Evolutionary conservation across 2,113 vertebrate genomes (phyloP).

Genomic region (Gallinago media): DNA sequence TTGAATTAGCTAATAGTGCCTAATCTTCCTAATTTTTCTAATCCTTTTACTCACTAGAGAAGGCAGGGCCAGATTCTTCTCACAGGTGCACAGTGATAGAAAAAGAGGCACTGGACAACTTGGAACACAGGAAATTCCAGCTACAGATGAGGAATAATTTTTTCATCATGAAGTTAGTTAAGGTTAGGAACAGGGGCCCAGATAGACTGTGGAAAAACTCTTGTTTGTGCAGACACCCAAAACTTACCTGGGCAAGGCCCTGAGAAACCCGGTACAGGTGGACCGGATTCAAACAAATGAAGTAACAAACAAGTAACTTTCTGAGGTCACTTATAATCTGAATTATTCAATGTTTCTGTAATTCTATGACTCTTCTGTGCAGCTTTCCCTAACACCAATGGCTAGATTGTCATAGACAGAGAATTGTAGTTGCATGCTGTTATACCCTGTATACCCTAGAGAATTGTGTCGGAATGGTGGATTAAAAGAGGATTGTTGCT

Average conservation of each 20-base stretch:
- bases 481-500: neutral
- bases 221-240: neutral
- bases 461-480: neutral
- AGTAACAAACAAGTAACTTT: neutral
- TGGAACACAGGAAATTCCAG: neutral
- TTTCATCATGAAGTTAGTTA: neutral
- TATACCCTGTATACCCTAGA: neutral
- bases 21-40: neutral
- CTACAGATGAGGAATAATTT: neutral
- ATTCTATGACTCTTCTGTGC: neutral
- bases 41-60: neutral
- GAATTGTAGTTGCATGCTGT: neutral
- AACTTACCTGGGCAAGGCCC: neutral
- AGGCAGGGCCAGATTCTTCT: neutral
- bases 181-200: neutral
- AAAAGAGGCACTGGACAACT: neutral
- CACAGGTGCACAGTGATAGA: neutral
- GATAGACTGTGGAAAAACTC: neutral
- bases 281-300: neutral
- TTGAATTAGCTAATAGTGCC: neutral
- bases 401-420: neutral
- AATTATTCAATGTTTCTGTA: neutral
- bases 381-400: neutral
- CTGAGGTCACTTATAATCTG: neutral
- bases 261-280: neutral